A percentile compares a stretch with the other conserved stretches of the same genome.
Evolutionary conservation across 30 jellyfish, hydroid and myxozoan genomes (phyloP).

Genomic region (Haliclystus octoradiatus): DNA sequence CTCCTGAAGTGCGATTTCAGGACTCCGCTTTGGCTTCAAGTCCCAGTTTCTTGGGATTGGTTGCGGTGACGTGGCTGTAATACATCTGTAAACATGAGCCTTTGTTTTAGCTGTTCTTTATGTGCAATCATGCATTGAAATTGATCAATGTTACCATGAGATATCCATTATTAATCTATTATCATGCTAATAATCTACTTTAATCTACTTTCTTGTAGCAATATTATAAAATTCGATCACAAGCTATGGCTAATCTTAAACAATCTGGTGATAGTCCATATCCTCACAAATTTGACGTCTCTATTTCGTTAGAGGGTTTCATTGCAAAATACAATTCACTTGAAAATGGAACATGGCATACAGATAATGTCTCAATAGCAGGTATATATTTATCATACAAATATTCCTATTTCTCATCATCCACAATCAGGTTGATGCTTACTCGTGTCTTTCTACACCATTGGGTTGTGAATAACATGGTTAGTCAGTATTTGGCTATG

Average conservation of each 20-base stretch:
- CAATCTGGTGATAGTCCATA: slow-evolving; percentile 81
- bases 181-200: neutral
- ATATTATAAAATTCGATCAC: slow-evolving; percentile 77
- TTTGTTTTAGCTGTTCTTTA: no score
- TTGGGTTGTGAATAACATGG: no score
- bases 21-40: no score
- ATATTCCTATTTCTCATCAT: neutral
- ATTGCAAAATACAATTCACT: slow-evolving; percentile 55
- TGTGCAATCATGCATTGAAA: no score
- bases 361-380: slow-evolving; percentile 84
- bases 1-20: no score
- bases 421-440: no score
- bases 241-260: slow-evolving; percentile 58
- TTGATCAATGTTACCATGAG: neutral
- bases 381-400: slow-evolving; percentile 21
- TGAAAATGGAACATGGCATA: slow-evolving; percentile 72
- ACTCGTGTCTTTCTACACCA: no score
- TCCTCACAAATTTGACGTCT: slow-evolving; percentile 90
- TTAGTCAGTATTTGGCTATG: neutral
- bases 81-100: neutral
- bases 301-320: slow-evolving; percentile 57
- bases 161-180: neutral
- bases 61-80: no score
- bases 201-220: slow-evolving; percentile 33
- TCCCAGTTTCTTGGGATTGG: no score